Evolutionary conservation across 2,797 vertebrate species (phyloP).

Genomic region (Gephyroberyx darwinii): DNA sequence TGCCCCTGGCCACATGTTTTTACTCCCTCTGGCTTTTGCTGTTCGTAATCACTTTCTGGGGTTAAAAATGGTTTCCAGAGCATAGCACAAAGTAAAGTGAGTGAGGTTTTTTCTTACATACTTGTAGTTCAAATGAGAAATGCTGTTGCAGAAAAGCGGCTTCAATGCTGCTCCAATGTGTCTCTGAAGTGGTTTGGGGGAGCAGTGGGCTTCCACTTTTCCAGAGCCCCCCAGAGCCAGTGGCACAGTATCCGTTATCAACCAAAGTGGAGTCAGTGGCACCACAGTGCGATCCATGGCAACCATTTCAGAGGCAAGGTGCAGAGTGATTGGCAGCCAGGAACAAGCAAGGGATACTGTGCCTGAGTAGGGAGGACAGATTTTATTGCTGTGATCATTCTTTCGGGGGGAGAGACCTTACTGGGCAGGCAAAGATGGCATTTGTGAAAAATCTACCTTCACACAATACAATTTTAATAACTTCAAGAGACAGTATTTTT

Average conservation of each 20-base stretch:
- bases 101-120: background rate
- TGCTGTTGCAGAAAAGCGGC: background rate
- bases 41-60: background rate
- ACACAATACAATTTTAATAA: background rate
- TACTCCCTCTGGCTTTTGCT: background rate
- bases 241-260: slow-evolving; percentile 44
- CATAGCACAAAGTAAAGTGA: background rate
- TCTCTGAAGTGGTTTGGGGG: slow-evolving; percentile 11
- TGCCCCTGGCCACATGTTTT: background rate
- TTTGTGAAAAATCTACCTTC: no score
- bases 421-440: slow-evolving; percentile 26
- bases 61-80: background rate
- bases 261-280: slow-evolving; percentile 36
- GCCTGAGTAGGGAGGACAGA: background rate
- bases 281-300: slow-evolving; percentile 33
- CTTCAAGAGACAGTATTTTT: background rate
- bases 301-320: slow-evolving; percentile 52
- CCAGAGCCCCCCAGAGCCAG: slow-evolving; percentile 5
- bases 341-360: slow-evolving; percentile 5
- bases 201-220: slow-evolving; percentile 2
- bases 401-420: slow-evolving; percentile 13
- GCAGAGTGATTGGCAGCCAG: slow-evolving; percentile 26
- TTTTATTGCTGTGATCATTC: slow-evolving; percentile 7
- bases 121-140: background rate
- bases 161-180: background rate